Base-by-base conservation (phyloP, 2,888 invertebrate species). In the Epinotia brunnichana region DNA sequence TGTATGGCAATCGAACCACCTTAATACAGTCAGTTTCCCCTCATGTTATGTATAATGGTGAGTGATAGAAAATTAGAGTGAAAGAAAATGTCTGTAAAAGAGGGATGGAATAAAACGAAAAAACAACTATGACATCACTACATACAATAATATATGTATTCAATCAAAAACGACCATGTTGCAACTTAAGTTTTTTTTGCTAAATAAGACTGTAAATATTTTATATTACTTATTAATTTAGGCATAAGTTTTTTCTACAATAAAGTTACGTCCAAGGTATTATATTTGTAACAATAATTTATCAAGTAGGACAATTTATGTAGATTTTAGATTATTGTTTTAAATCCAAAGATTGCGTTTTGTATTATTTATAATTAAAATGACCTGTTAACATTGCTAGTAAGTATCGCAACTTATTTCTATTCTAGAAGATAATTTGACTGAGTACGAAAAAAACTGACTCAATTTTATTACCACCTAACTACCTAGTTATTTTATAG, bases 271-370 rank as follows among this genome's bases (percentile, higher is more conserved):
- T 53, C 57, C 11, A 61, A 35, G 60, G 53, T 67, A 71, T 61
- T 66, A 53, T 66, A 54, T 57, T 51, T 35, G 56, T 51, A 21
- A 35, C 29, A 57, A 3, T 59, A 39, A 59, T 64, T 66, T 54
- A 66, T 54, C 13, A 41, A n/a, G 19, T 60, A 17, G 13, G 57
- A 29, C 7, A 2, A 35, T 64, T 15, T 35, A 17, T 35, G 9
- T 24, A 35, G 5, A 39, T 11, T 48, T 5, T 63, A 59, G 7
- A 41, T 17, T 17, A 51, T 62, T 62, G 51, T 51, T 61, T 48
- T 62, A 70, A 68, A 24, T 68, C 56, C 66, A 71, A 67, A 71
- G 66, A 72, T 67, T 48, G 11, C 29, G 57, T 60, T 51, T 61
- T 7, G 2, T 72, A 21, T 64, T 5, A 24, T 59, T 64, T 54